These are phyloP conservation scores for Cisticola juncidis DNA, from an alignment of 2,113 vertebrate species.

Conservation along the genomic window DNA sequence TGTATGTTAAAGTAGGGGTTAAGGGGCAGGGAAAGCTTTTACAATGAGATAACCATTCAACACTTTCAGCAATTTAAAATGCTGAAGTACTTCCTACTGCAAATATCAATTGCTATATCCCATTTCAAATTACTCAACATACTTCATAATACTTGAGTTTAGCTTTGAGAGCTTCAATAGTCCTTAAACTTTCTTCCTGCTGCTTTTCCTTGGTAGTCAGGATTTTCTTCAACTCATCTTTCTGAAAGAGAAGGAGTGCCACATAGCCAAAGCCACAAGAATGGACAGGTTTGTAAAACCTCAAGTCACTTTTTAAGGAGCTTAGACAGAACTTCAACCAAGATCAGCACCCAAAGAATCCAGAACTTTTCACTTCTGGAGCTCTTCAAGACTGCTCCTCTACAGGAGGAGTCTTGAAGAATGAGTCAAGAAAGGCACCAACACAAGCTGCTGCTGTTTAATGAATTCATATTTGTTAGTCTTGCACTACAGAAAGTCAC, in stretches of 20 bases:
- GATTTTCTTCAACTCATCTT: constrained; percentile 85
- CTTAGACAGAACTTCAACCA: not conserved
- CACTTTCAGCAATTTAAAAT: not conserved
- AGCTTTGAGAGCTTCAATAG: constrained; percentile 86
- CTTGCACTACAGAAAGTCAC: not conserved
- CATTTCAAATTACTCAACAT: not conserved
- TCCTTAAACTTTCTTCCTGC: constrained; percentile 84
- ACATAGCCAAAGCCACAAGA: not conserved
- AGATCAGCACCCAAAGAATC: not conserved
- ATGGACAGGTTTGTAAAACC: not conserved
- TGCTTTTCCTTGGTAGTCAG: constrained; percentile 84
- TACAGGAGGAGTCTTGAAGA: not conserved
- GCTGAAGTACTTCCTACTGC: not conserved
- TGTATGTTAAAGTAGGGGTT: fast-evolving
- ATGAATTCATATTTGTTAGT: not conserved
- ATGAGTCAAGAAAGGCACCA: not conserved
- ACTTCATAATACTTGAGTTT: constrained; percentile 89
- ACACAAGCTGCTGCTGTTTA: not conserved
- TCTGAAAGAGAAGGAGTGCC: constrained; percentile 70
- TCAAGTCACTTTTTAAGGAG: not conserved
- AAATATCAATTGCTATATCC: not conserved
- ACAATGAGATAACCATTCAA: not conserved
- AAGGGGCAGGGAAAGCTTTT: not conserved
- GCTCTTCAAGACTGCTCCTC: not conserved
- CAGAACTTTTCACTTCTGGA: not conserved